Conservation (phyloP, 2,113 vertebrate species). For the Mirounga angustirostris region DNA sequence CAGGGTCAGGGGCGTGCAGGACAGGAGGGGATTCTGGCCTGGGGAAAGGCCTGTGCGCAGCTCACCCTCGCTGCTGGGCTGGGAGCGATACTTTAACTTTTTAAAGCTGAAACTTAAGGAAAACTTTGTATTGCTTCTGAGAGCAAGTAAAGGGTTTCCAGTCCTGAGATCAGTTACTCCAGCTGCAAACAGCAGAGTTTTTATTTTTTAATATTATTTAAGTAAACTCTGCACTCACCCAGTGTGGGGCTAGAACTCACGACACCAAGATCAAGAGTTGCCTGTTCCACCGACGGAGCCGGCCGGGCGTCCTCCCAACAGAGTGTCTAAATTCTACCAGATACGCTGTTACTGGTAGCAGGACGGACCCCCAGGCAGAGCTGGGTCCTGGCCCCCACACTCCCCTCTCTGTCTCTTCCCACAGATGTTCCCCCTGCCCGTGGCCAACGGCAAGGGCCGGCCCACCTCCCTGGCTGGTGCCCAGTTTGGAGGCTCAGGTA, state of each 20-base stretch:
- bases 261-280: background rate
- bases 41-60: accelerated
- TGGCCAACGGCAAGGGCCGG: constrained; percentile 97
- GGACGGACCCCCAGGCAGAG: background rate
- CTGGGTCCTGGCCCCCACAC: background rate
- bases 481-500: constrained; percentile 97
- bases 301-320: too few species aligned
- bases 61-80: background rate
- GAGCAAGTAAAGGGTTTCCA: too few species aligned
- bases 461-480: constrained; percentile 95
- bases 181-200: background rate
- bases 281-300: too few species aligned
- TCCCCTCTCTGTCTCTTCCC: constrained; percentile 61
- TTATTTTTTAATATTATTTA: accelerated
- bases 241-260: background rate
- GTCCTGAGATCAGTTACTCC: accelerated
- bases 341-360: accelerated
- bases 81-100: background rate
- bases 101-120: background rate
- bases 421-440: constrained; percentile 99
- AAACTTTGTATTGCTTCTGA: background rate
- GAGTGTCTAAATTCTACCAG: too few species aligned
- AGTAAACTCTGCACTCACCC: background rate
- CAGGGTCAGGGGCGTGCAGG: background rate
- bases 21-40: background rate